Percentiles rank a stretch among this genome's conserved stretches.
phyloP scores from a whole-genome alignment of 2,888 invertebrate genomes.

The Rhagonycha lutea region DNA sequence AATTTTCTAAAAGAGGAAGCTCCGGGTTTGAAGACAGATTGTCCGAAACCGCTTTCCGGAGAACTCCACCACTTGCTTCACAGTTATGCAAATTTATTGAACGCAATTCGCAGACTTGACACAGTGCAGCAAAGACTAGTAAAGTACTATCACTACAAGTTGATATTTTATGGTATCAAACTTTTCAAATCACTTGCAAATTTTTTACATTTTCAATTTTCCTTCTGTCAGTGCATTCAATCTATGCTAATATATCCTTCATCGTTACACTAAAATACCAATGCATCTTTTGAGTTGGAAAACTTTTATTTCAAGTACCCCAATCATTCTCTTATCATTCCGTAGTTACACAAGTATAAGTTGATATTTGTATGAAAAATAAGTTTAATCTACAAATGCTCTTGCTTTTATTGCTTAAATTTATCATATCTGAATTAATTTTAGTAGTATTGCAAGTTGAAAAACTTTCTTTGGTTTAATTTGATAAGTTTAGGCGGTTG shows the following conservation, averaged over 20 bases:
- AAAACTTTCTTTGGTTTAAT: neutral
- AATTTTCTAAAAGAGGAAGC: slow-evolving; percentile 30
- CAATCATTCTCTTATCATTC: neutral
- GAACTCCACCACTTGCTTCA: slow-evolving; percentile 34
- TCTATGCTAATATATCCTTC: neutral
- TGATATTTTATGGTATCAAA: neutral
- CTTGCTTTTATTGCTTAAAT: neutral
- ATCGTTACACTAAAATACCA: neutral
- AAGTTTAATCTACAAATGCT: neutral
- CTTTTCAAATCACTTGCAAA: neutral
- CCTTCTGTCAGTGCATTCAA: neutral
- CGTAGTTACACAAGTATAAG: neutral
- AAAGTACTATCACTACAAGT: slow-evolving; percentile 6
- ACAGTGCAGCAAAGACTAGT: slow-evolving; percentile 24
- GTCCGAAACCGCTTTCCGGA: slow-evolving; percentile 42
- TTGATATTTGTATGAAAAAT: neutral
- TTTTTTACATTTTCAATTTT: neutral
- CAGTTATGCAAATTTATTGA: slow-evolving; percentile 44
- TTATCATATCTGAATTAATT: neutral
- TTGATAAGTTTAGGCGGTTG: neutral
- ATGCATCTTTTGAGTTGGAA: neutral
- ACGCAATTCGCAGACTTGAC: slow-evolving; percentile 32
- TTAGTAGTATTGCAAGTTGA: neutral
- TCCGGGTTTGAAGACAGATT: slow-evolving; percentile 37
- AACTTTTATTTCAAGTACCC: neutral